phyloP scores from a whole-genome alignment of 2,113 vertebrate genomes.

The Varanus komodoensis region DNA sequence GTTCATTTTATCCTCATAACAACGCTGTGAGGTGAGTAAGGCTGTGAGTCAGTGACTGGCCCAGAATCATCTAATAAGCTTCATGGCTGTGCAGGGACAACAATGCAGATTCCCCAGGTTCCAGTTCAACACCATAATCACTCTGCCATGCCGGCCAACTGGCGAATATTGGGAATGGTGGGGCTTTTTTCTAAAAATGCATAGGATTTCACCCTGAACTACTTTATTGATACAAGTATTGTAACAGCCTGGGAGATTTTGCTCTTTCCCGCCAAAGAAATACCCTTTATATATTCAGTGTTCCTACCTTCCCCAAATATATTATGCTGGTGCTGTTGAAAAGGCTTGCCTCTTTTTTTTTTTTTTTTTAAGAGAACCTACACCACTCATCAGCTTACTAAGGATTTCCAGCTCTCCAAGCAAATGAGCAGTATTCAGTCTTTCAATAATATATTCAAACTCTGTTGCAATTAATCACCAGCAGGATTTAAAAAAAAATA shows the following conservation, averaged over 20 bases:
- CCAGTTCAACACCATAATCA: too few species aligned
- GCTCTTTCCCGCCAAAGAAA: not conserved
- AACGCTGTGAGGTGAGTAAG: too few species aligned
- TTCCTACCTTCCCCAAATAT: not conserved
- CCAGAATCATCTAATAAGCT: too few species aligned
- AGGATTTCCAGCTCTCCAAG: constrained; percentile 6
- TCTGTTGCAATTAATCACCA: not conserved
- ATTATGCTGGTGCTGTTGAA: rapidly evolving
- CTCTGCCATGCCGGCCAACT: too few species aligned
- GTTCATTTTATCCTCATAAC: too few species aligned
- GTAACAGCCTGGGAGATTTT: not conserved
- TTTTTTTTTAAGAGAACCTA: not conserved
- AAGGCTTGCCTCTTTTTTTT: not conserved
- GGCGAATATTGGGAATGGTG: too few species aligned
- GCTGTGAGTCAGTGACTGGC: too few species aligned
- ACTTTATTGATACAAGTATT: not conserved
- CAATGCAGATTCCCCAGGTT: too few species aligned
- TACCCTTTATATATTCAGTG: not conserved
- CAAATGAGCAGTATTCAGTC: not conserved
- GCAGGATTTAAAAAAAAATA: not conserved
- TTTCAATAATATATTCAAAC: not conserved
- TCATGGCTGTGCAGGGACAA: too few species aligned
- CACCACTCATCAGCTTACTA: not conserved
- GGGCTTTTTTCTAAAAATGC: too few species aligned
- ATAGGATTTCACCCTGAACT: not conserved